These are phyloP conservation scores for Tigriopus californicus DNA, from an alignment of 2,888 invertebrate genomes.

Conservation along the genomic window DNA sequence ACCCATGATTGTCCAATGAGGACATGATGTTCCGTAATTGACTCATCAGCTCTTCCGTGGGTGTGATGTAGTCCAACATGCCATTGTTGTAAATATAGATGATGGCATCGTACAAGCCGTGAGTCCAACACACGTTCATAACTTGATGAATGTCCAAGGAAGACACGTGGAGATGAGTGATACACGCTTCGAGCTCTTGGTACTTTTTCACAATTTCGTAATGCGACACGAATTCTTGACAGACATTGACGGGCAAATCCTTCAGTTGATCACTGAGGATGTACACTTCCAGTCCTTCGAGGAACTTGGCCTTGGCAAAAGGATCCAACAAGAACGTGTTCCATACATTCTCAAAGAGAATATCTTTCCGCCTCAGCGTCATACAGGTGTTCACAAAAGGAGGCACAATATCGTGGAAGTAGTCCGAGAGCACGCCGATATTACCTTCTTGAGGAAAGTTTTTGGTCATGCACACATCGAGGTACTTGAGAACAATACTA, in stretches of 20 bases:
- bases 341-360: constrained; percentile 29
- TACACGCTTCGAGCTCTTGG: constrained; percentile 44
- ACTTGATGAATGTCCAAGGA: constrained; percentile 57
- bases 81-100: constrained; percentile 58
- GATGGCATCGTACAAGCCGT: constrained; percentile 46
- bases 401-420: constrained; percentile 24
- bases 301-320: constrained; percentile 28
- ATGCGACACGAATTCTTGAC: constrained; percentile 49
- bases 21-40: constrained; percentile 31
- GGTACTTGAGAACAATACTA: constrained; percentile 37
- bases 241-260: constrained; percentile 44
- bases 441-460: constrained; percentile 18
- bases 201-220: constrained; percentile 36
- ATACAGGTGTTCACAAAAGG: constrained; percentile 29
- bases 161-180: constrained; percentile 49
- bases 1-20: constrained; percentile 3
- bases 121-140: constrained; percentile 38
- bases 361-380: constrained; percentile 28
- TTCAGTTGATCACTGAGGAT: constrained; percentile 43
- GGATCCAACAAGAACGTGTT: constrained; percentile 25
- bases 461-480: constrained; percentile 35
- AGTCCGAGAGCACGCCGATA: constrained; percentile 17
- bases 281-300: constrained; percentile 49
- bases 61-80: constrained; percentile 50
- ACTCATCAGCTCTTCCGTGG: constrained; percentile 45